Base-by-base conservation (phyloP, 2,888 invertebrate species). In the Augochlorella aurata region DNA sequence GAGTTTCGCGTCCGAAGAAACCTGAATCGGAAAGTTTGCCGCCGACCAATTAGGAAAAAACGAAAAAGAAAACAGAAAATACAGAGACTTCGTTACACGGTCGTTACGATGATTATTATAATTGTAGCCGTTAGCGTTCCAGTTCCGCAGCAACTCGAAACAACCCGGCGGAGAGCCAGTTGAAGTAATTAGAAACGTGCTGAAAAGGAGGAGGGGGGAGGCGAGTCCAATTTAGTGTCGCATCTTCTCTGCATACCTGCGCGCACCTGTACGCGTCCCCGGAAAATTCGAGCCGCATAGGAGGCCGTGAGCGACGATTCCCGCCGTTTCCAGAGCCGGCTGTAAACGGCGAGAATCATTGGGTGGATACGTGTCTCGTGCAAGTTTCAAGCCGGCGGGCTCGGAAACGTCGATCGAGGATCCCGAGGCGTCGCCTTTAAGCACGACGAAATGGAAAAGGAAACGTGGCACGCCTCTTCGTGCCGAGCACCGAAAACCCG, bases 161-260 rank as follows among this genome's bases (percentile, higher is more conserved):
- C 63, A 63, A 38, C 63, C 38, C 16, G 18, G 38, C 16, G n/a
- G 18, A 10, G 29, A 38, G 63, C 29, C 38, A 18, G 63, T 63
- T 38, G 63, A 63, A 63, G 38, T 63, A 63, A 63, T 63, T 63
- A 63, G 63, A 63, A 63, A 38, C 63, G 63, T 63, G 63, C 63
- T 63, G 63, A 63, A 63, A 63, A 63, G 29, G 63, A 18, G 63
- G 29, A 63, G 29, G 38, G 18, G 18, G 18, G 18, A 63, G 63
- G 29, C 18, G 29, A 38, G 38, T 0, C 38, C 63, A 63, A 63
- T 63, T 63, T 63, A 63, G 38, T 38, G 63, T 63, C 38, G 16
- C 38, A 18, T 63, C 63, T 63, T 38, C 38, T 38, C 38, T 38
- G 38, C 38, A 38, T 38, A 38, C 38, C 38, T 38, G 38, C 3